Evolutionary conservation across 2,797 vertebrate species (phyloP).

Genomic region (Knipowitschia caucasica): DNA sequence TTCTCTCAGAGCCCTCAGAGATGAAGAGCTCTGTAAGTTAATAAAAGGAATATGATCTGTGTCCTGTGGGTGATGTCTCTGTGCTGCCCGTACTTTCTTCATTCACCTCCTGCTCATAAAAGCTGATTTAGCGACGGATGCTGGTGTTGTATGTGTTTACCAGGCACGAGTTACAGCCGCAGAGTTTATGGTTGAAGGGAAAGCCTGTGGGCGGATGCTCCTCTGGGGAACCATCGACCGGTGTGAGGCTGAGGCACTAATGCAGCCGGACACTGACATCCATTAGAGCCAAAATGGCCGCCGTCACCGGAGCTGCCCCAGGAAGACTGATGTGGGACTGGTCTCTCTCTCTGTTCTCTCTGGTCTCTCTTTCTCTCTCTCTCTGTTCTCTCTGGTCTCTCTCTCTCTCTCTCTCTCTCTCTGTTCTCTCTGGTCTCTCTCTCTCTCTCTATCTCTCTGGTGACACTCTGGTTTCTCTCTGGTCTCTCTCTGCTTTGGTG

Average conservation of each 20-base stretch:
- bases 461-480: no score
- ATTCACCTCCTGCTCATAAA: background rate
- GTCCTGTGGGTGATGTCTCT: slow-evolving; percentile 54
- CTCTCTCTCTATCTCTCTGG: no score
- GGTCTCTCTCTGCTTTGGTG: no score
- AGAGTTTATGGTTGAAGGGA: background rate
- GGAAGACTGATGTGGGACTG: slow-evolving; percentile 6
- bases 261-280: slow-evolving; percentile 63
- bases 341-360: no score
- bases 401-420: no score
- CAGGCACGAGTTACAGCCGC: background rate
- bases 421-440: no score
- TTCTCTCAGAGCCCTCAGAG: slow-evolving; percentile 37
- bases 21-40: slow-evolving; percentile 61
- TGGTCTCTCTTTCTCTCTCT: no score
- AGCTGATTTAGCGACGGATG: background rate
- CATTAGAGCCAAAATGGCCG: slow-evolving; percentile 63
- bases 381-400: no score
- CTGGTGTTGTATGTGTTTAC: background rate
- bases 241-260: slow-evolving; percentile 56
- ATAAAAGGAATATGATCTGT: slow-evolving; percentile 65
- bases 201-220: slow-evolving; percentile 30
- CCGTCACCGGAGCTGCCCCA: slow-evolving; percentile 22
- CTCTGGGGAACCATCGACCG: slow-evolving; percentile 53
- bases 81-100: slow-evolving; percentile 31